Percentiles rank a stretch among this genome's conserved stretches.
Conservation (phyloP, 1,140 invertebrate species). For the Drepana arcuata region DNA sequence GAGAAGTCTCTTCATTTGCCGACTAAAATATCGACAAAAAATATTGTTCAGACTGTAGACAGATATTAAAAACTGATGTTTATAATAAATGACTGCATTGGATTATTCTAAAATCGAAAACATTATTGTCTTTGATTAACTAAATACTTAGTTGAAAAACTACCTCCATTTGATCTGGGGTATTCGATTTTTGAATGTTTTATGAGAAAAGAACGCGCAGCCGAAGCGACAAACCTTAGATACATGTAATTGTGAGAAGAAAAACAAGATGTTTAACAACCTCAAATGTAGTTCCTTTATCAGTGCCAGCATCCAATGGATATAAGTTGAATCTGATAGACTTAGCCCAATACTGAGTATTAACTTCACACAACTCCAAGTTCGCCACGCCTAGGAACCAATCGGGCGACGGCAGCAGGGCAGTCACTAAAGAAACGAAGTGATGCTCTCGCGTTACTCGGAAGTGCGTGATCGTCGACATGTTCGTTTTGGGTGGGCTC, state of each 20-base stretch:
- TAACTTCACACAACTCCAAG: constrained; percentile 43
- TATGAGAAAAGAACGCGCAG: too few species aligned
- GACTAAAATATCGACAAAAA: constrained; percentile 41
- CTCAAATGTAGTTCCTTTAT: constrained; percentile 49
- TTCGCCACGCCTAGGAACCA: constrained; percentile 59
- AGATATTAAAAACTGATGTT: constrained; percentile 10
- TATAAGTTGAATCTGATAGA: constrained; percentile 46
- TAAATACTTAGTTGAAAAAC: too few species aligned
- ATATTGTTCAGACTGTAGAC: too few species aligned
- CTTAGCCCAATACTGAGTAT: constrained; percentile 32
- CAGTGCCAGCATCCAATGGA: constrained; percentile 54
- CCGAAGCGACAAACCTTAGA: too few species aligned
- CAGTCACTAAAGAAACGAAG: constrained; percentile 39
- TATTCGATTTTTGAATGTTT: too few species aligned
- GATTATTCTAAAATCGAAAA: too few species aligned
- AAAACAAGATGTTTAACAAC: too few species aligned
- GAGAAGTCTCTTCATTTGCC: constrained; percentile 51
- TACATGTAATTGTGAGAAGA: too few species aligned
- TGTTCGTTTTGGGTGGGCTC: constrained; percentile 30
- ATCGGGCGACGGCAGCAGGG: constrained; percentile 50
- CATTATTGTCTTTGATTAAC: too few species aligned
- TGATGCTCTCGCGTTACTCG: constrained; percentile 37
- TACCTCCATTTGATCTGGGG: too few species aligned
- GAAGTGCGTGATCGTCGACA: constrained; percentile 38
- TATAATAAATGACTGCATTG: too few species aligned